Conservation (phyloP, 2,888 invertebrate genomes). For the Pachliopta kotzebuea region DNA sequence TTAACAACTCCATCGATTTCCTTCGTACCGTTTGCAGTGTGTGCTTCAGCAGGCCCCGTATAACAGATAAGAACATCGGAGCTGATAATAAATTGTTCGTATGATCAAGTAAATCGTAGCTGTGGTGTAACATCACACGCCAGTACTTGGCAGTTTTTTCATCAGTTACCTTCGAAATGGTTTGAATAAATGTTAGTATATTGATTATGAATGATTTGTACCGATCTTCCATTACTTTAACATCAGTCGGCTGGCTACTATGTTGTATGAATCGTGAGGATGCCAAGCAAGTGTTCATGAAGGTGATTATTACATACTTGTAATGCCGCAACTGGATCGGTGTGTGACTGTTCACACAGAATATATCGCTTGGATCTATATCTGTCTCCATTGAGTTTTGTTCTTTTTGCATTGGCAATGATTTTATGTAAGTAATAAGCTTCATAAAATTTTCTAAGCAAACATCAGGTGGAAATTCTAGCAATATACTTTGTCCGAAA, state of each 20-base stretch:
- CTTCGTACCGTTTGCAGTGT: conserved; percentile 85
- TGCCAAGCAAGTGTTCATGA: conserved; percentile 85
- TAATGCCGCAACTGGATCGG: conserved; percentile 91
- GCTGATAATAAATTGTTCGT: conserved; percentile 89
- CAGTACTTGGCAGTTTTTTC: conserved; percentile 87
- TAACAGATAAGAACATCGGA: conserved; percentile 88
- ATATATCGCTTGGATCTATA: conserved; percentile 74
- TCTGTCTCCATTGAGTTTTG: conserved; percentile 67
- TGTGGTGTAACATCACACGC: conserved; percentile 89
- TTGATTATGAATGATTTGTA: conserved; percentile 87
- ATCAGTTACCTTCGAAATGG: conserved; percentile 82
- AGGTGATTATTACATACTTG: conserved; percentile 89
- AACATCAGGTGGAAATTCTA: conserved; percentile 83
- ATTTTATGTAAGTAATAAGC: conserved; percentile 83
- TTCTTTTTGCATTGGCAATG: conserved; percentile 84
- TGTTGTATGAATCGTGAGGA: conserved; percentile 85
- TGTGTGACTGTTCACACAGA: conserved; percentile 83
- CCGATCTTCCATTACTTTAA: conserved; percentile 76
- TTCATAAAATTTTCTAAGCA: conserved; percentile 84
- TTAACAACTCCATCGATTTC: conserved; percentile 92
- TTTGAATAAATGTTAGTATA: conserved; percentile 84
- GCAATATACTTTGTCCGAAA: conserved; percentile 83
- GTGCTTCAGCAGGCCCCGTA: conserved; percentile 86
- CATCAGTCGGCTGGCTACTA: conserved; percentile 75
- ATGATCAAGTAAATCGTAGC: conserved; percentile 89